Percentiles rank a stretch among this genome's conserved stretches.
phyloP scores from a whole-genome alignment of 2,113 vertebrate genomes.

The Varanus salvator region DNA sequence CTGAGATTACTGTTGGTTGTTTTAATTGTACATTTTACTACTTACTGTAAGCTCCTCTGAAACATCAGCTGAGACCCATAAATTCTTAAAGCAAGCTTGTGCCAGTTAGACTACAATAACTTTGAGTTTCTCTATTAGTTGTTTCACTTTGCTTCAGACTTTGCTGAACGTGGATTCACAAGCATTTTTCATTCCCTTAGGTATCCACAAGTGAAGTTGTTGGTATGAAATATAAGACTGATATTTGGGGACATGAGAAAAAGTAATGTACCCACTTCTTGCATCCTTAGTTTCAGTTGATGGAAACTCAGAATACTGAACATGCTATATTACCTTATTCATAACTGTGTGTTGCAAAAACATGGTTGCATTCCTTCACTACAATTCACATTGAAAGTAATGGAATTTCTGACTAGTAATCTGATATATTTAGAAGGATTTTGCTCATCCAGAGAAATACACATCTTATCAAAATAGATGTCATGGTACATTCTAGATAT shows the following conservation, averaged over 20 bases:
- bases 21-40: background rate
- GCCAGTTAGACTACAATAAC: conserved; percentile 32
- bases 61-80: background rate
- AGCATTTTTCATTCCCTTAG: background rate
- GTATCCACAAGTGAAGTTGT: background rate
- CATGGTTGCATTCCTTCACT: background rate
- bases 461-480: conserved; percentile 32
- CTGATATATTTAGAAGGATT: conserved; percentile 46
- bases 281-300: conserved; percentile 13
- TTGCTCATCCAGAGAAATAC: conserved; percentile 28
- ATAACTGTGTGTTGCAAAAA: background rate
- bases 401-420: conserved; percentile 27
- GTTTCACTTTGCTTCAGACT: background rate
- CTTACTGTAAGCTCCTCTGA: background rate
- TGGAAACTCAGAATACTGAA: conserved; percentile 35
- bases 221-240: background rate
- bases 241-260: conserved; percentile 7
- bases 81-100: background rate
- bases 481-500: conserved; percentile 32
- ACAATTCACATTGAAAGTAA: conserved; percentile 12
- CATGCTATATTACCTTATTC: background rate
- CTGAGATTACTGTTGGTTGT: background rate
- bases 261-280: background rate
- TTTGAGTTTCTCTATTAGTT: conserved; percentile 6
- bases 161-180: background rate